Conservation (phyloP, 2,797 vertebrate genomes). For the Neosilurus mollespiculum region DNA sequence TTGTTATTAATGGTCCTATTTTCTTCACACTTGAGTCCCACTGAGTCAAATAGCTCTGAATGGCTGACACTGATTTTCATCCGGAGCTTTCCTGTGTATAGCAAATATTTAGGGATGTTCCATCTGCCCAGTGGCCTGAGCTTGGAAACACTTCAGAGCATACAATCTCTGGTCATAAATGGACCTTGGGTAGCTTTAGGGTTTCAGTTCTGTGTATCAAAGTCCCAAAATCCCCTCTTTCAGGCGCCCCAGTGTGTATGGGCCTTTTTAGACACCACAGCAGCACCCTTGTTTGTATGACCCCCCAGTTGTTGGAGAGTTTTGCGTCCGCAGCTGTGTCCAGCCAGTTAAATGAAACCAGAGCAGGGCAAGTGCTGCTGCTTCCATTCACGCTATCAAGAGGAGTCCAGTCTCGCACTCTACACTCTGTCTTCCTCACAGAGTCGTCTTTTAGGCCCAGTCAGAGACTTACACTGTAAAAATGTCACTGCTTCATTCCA, state of each 20-base stretch:
- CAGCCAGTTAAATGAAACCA: constrained; percentile 75
- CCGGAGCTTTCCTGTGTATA: constrained; percentile 3
- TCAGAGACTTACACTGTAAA: constrained; percentile 17
- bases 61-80: neutral
- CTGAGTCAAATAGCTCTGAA: neutral
- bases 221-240: constrained; percentile 69
- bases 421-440: constrained; percentile 42
- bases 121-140: constrained; percentile 48
- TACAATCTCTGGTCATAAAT: constrained; percentile 38
- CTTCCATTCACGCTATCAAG: constrained; percentile 61
- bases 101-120: constrained; percentile 35
- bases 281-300: constrained; percentile 78
- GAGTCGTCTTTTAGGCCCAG: constrained; percentile 24
- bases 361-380: constrained; percentile 76
- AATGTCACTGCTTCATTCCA: constrained; percentile 11
- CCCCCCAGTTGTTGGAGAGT: constrained; percentile 81
- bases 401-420: constrained; percentile 47
- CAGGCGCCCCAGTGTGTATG: constrained; percentile 63
- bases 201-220: constrained; percentile 56
- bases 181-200: constrained; percentile 53
- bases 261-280: constrained; percentile 74
- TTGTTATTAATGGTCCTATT: neutral
- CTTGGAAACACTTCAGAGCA: constrained; percentile 61
- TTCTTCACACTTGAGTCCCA: neutral
- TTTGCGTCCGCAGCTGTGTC: constrained; percentile 84